Evolutionary conservation across 2,113 vertebrate species (phyloP).

Genomic region (Eptesicus fuscus): DNA sequence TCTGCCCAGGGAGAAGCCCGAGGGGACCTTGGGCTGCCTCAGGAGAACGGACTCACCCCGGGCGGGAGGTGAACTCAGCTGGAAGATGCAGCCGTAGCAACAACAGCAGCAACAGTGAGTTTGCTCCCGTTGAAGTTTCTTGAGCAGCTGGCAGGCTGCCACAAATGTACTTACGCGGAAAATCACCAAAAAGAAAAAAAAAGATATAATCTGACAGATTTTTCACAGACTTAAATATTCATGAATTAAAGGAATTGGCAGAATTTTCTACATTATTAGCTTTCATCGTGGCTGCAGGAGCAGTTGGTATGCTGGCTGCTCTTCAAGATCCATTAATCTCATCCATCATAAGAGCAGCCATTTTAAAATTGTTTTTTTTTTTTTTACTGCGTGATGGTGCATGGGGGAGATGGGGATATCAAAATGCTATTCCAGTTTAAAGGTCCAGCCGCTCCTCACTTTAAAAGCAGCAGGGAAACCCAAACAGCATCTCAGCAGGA

Average conservation of each 20-base stretch:
- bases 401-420: slow-evolving; percentile 64
- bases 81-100: background rate
- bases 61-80: background rate
- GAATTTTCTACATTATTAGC: slow-evolving; percentile 86
- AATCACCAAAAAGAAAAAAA: slow-evolving; percentile 81
- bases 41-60: background rate
- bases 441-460: slow-evolving; percentile 68
- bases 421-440: slow-evolving; percentile 63
- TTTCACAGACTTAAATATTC: slow-evolving; percentile 87
- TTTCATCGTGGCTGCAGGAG: slow-evolving; percentile 83
- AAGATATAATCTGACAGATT: slow-evolving; percentile 87
- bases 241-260: slow-evolving; percentile 87
- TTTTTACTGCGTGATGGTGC: slow-evolving; percentile 73
- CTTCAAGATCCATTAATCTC: slow-evolving; percentile 86
- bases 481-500: background rate
- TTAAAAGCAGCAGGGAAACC: background rate
- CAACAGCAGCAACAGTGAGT: slow-evolving; percentile 52
- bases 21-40: background rate
- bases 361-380: slow-evolving; percentile 83
- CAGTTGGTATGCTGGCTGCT: slow-evolving; percentile 84
- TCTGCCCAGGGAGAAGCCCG: background rate
- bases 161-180: slow-evolving; percentile 82
- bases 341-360: slow-evolving; percentile 85
- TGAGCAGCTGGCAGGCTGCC: slow-evolving; percentile 80
- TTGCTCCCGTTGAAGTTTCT: slow-evolving; percentile 76